phyloP scores from a whole-genome alignment of 2,888 invertebrate species.

The Phalangium opilio region DNA sequence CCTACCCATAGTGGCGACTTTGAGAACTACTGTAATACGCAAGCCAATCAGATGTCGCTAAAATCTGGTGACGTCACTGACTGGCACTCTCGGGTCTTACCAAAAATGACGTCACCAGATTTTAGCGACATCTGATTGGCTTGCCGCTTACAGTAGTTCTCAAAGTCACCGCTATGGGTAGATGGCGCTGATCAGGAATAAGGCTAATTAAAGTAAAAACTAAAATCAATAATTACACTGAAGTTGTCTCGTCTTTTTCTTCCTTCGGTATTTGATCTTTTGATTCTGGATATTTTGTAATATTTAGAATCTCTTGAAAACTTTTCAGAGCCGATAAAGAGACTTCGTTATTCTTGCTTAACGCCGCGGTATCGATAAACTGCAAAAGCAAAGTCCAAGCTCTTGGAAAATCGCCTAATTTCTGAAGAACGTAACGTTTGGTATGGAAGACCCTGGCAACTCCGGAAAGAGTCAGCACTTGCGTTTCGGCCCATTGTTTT shows the following conservation, averaged over 20 bases:
- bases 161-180: too few relatives aligned
- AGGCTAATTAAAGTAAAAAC: too few relatives aligned
- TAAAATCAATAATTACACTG: too few relatives aligned
- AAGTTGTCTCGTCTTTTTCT: neutral
- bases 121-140: too few relatives aligned
- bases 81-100: too few relatives aligned
- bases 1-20: too few relatives aligned
- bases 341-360: constrained; percentile 83
- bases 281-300: constrained; percentile 10
- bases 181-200: too few relatives aligned
- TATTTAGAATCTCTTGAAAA: constrained; percentile 75
- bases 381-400: constrained; percentile 88
- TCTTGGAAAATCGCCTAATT: constrained; percentile 71
- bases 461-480: constrained; percentile 75
- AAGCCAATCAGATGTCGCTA: too few relatives aligned
- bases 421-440: constrained; percentile 57
- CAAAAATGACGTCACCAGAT: too few relatives aligned
- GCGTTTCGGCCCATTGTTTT: constrained; percentile 98
- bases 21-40: too few relatives aligned
- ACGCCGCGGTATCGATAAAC: constrained; percentile 81
- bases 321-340: constrained; percentile 91
- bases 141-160: too few relatives aligned
- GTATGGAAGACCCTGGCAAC: constrained; percentile 88
- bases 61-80: too few relatives aligned
- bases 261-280: neutral